phyloP scores from a whole-genome alignment of 2,113 vertebrate species.

The Sialia sialis region DNA sequence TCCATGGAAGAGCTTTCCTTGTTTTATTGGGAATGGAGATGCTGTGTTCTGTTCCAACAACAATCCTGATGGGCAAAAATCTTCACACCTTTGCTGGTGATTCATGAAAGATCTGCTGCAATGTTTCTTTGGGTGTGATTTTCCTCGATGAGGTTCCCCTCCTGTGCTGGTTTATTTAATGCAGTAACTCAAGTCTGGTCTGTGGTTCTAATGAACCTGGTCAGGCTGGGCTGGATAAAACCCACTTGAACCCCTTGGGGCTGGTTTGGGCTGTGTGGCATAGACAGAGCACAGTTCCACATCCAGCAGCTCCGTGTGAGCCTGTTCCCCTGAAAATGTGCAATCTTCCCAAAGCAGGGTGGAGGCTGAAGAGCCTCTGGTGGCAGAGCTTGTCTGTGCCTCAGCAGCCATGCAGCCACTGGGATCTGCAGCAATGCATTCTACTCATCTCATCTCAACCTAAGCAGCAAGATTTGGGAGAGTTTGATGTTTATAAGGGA shows the following conservation, averaged over 20 bases:
- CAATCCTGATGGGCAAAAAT: neutral
- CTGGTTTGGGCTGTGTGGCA: neutral
- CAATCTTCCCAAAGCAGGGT: neutral
- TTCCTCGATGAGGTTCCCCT: neutral
- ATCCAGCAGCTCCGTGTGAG: neutral
- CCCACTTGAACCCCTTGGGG: rapidly evolving
- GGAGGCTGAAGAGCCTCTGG: neutral
- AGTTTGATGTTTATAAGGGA: neutral
- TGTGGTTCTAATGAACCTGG: rapidly evolving
- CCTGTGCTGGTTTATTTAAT: neutral
- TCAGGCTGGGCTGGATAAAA: neutral
- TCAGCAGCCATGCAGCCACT: neutral
- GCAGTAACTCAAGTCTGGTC: rapidly evolving
- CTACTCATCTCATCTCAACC: neutral
- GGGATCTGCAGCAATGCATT: neutral
- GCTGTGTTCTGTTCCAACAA: neutral
- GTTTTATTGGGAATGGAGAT: rapidly evolving
- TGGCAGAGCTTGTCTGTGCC: neutral
- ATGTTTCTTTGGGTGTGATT: neutral
- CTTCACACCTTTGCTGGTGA: neutral
- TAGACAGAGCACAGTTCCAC: neutral
- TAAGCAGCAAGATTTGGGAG: neutral
- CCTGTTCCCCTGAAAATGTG: neutral
- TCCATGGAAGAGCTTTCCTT: neutral
- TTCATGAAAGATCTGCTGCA: neutral